Evolutionary conservation across 2,888 invertebrate genomes (phyloP).

Genomic region (Isoperla grammatica): DNA sequence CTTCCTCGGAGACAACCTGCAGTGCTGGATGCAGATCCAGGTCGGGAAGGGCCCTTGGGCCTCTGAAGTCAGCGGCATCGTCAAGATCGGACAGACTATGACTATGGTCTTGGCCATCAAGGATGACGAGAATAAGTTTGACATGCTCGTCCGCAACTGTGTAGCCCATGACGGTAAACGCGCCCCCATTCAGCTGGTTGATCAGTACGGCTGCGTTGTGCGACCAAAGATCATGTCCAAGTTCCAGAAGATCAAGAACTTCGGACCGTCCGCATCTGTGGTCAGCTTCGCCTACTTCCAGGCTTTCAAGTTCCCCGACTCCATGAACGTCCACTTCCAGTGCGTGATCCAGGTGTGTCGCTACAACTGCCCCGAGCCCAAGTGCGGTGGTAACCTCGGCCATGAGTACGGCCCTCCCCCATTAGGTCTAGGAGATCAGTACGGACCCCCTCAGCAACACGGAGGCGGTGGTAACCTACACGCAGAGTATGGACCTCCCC

Average conservation of each 20-base stretch:
- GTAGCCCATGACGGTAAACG: slow-evolving; percentile 92
- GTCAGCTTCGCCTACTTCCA: slow-evolving; percentile 95
- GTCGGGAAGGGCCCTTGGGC: slow-evolving; percentile 96
- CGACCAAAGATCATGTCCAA: slow-evolving; percentile 88
- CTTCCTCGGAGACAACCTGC: slow-evolving; percentile 90
- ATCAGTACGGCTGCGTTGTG: slow-evolving; percentile 89
- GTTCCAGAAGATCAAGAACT: slow-evolving; percentile 94
- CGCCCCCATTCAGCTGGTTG: slow-evolving; percentile 87
- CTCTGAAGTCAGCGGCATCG: slow-evolving; percentile 92
- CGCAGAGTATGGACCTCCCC: slow-evolving; percentile 35
- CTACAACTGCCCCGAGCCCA: slow-evolving; percentile 89
- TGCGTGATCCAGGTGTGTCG: slow-evolving; percentile 93
- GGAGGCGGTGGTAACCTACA: slow-evolving; percentile 17
- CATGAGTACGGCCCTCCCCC: slow-evolving; percentile 64
- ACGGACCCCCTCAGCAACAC: slow-evolving; percentile 54
- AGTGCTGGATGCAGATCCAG: slow-evolving; percentile 97
- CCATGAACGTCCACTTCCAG: slow-evolving; percentile 96
- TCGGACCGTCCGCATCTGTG: slow-evolving; percentile 89
- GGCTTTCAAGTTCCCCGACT: slow-evolving; percentile 94
- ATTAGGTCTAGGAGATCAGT: slow-evolving; percentile 49
- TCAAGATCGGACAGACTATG: slow-evolving; percentile 95
- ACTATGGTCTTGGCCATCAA: slow-evolving; percentile 95
- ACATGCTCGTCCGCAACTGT: slow-evolving; percentile 90
- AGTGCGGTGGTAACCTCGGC: slow-evolving; percentile 60
- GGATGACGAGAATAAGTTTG: slow-evolving; percentile 93